Evolutionary conservation across 2,888 invertebrate genomes (phyloP), one percentile per base, ranked within the genome.

Genomic region (Micoletzkya japonica): DNA sequence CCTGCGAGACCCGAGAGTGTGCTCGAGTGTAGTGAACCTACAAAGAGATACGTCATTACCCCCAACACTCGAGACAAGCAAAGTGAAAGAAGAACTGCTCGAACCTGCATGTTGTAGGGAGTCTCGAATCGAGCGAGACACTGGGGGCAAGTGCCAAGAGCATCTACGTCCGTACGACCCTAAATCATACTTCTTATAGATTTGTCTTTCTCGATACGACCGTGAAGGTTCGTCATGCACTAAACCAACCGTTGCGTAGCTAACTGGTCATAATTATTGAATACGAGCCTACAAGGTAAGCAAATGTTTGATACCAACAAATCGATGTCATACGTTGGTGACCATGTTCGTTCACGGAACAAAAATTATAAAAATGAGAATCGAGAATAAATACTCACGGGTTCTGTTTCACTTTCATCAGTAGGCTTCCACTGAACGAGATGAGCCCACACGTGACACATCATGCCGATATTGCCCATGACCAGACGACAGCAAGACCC

Each of bases 11-110:
- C 3, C 68, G 68, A 10, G 68, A 68, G 32, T 68, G 68, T 4
- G 68, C 68, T n/a, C 68, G 57, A 17, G 68, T 68, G 58, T 68
- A 68, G 57, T 68, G 68, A 28, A 57, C 17, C 68, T 68, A 44
- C 4, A 37, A 30, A 4, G 1, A 54, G 17, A 44, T 10, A 26
- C 1, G 4, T 37, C 10, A 34, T 20, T 26, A 44, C 30, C 7
- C 34, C 34, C 26, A 30, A 24, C 39, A 39, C 17, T 39, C 7
- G 17, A 39, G 39, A 7, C 17, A 39, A 39, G 39, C 17, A 39
- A 10, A 17, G 17, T 39, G 17, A 39, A 39, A 39, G 17, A 39
- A 7, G 17, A 39, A 39, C 39, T 6, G 10, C 39, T 39, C 10
- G 3, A 24, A 68, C 68, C 68, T 68, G 68, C 68, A 68, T 68